A percentile compares a stretch with the other conserved stretches of the same genome.
These are phyloP conservation scores for Gymnocephalus cernua DNA, from an alignment of 2,113 vertebrate species.

Conservation along the genomic window DNA sequence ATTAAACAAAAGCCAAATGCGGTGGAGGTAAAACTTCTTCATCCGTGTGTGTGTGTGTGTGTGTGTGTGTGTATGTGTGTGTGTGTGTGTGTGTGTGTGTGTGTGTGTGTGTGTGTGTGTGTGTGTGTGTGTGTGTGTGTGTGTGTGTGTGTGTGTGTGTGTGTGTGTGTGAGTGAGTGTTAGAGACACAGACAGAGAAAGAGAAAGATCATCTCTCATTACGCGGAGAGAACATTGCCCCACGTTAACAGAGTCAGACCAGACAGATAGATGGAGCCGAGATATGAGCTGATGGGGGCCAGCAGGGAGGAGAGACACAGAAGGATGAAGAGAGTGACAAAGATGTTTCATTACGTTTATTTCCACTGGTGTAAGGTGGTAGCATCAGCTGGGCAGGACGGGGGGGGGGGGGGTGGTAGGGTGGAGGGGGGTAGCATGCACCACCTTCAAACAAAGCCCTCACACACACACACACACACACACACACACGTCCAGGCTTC, in stretches of 20 bases:
- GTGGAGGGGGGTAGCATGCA: conserved; percentile 37
- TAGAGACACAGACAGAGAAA: conserved; percentile 42
- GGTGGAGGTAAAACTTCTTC: conserved; percentile 68
- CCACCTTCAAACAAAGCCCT: conserved; percentile 84
- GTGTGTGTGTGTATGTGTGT: conserved; percentile 4
- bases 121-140: too few species aligned
- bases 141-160: neutral
- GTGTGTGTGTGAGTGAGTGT: conserved; percentile 46
- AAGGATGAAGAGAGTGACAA: conserved; percentile 77
- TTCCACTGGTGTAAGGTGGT: conserved; percentile 70
- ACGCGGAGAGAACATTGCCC: conserved; percentile 65
- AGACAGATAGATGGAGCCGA: conserved; percentile 71
- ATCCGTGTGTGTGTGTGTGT: neutral
- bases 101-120: too few species aligned
- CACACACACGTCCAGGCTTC: conserved; percentile 59
- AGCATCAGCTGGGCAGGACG: conserved; percentile 51
- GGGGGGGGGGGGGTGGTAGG: neutral
- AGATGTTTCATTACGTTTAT: conserved; percentile 83
- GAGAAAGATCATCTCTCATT: conserved; percentile 61
- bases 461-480: conserved; percentile 32
- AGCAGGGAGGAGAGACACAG: conserved; percentile 61
- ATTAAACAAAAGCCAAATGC: conserved; percentile 77
- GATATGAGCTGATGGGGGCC: conserved; percentile 63
- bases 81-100: too few species aligned
- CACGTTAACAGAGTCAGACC: conserved; percentile 62